phyloP scores from a whole-genome alignment of 2,797 vertebrate genomes.

The Pterois miles region DNA sequence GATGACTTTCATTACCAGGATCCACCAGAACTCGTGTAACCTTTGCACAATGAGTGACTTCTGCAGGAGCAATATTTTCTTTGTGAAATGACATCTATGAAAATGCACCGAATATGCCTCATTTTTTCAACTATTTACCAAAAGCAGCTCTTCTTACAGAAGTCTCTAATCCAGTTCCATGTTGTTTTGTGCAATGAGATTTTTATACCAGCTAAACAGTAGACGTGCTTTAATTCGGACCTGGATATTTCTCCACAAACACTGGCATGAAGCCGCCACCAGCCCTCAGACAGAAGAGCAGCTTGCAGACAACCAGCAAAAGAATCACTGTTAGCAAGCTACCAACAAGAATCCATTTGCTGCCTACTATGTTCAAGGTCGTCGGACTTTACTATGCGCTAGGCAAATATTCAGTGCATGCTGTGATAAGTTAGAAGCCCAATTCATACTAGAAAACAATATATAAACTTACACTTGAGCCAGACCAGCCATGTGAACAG shows the following conservation, averaged over 20 bases:
- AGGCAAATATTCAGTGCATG: not conserved
- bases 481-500: too few species aligned
- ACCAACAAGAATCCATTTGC: not conserved
- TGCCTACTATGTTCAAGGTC: not conserved
- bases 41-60: constrained; percentile 6
- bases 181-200: not conserved
- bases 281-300: not conserved
- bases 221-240: not conserved
- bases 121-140: not conserved
- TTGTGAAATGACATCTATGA: not conserved
- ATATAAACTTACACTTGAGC: too few species aligned
- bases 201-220: not conserved
- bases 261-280: not conserved
- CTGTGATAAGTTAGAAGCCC: not conserved
- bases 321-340: not conserved
- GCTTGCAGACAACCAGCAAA: not conserved
- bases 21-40: constrained; percentile 20
- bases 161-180: not conserved
- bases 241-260: not conserved
- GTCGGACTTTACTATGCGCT: not conserved
- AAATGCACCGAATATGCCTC: not conserved
- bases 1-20: constrained; percentile 58
- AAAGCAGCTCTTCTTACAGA: not conserved
- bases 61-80: constrained; percentile 1
- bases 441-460: not conserved